These are phyloP conservation scores for Montifringilla adamsi DNA, from an alignment of 2,113 vertebrate genomes.

Conservation along the genomic window DNA sequence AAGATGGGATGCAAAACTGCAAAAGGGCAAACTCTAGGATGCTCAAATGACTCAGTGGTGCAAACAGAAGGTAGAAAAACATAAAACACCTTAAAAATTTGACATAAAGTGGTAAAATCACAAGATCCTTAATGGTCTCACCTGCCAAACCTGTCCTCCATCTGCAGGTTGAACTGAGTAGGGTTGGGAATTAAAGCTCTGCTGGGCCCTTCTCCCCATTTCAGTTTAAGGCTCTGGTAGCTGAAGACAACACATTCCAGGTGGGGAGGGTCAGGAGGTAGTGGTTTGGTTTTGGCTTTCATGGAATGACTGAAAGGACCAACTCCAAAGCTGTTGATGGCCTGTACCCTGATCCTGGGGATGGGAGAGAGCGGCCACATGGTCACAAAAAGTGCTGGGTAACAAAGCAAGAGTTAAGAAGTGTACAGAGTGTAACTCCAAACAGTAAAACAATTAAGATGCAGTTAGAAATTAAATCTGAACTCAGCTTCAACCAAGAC, in stretches of 20 bases:
- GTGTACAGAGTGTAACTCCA: background rate
- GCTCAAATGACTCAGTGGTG: background rate
- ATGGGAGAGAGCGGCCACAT: background rate
- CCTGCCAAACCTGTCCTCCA: conserved; percentile 78
- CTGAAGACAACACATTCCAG: conserved; percentile 78
- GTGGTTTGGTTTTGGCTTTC: conserved; percentile 78
- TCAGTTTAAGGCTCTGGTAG: conserved; percentile 83
- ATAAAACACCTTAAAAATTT: background rate
- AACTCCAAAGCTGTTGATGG: conserved; percentile 76
- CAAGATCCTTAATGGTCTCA: background rate
- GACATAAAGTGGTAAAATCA: background rate
- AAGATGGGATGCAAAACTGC: background rate
- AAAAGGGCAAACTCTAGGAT: background rate
- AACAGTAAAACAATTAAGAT: background rate
- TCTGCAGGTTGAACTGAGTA: conserved; percentile 78
- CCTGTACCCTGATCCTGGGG: conserved; percentile 78
- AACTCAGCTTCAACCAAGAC: background rate
- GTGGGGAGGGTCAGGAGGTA: conserved; percentile 79
- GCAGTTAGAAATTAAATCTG: background rate
- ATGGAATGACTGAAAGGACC: conserved; percentile 80
- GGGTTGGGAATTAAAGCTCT: conserved; percentile 71
- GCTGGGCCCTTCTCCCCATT: conserved; percentile 78
- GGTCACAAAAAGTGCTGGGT: background rate
- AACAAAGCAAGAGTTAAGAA: background rate
- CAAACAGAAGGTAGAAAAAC: background rate